Evolutionary conservation across 2,888 invertebrate species (phyloP), one percentile per base, ranked within the genome.

Genomic region (Tetranychus truncatus): DNA sequence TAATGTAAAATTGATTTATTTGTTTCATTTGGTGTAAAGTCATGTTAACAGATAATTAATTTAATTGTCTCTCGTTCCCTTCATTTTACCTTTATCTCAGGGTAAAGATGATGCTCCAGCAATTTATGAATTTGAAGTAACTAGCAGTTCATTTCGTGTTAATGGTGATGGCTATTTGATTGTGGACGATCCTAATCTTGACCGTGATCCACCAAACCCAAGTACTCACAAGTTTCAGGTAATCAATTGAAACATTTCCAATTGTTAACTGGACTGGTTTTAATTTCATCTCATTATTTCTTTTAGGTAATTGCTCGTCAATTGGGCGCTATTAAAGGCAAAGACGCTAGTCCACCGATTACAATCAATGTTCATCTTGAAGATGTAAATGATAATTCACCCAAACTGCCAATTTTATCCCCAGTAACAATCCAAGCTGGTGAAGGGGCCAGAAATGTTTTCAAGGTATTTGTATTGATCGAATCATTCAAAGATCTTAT

Each of bases 321-420:
- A 83, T 88, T 87, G 74, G 88, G 86, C 73, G 77, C 74, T 66
- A 44, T 71, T 0, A 78, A 76, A 6, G 90, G 89, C 0, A 86
- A 86, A 45, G 91, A 91, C 0, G 91, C 91, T 1, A 92, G 92
- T 77, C 88, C 91, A 6, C 93, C 93, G 0, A 84, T 90, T 21
- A 89, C 90, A 0, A 82, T 93, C 67, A 87, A 89, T 0, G 91
- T 93, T 0, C 86, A 87, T 71, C 75, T 81, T 6, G 85, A 89
- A 77, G 92, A 93, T 82, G 88, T 89, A 73, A 93, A 93, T 81
- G 93, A 93, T 81, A 93, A 93, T 82, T 87, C 91, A 0, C 93
- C 93, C 0, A 85, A 88, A 76, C 85, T 93, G 79, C 88, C 90
- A 0, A 89, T 89, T 84, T 88, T 90, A 6, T 86, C 89, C n/a